Evolutionary conservation across 30 jellyfish, hydroid and myxozoan species (phyloP), one percentile per base, ranked within the genome.

Genomic region (Chrysaora quinquecirrha): DNA sequence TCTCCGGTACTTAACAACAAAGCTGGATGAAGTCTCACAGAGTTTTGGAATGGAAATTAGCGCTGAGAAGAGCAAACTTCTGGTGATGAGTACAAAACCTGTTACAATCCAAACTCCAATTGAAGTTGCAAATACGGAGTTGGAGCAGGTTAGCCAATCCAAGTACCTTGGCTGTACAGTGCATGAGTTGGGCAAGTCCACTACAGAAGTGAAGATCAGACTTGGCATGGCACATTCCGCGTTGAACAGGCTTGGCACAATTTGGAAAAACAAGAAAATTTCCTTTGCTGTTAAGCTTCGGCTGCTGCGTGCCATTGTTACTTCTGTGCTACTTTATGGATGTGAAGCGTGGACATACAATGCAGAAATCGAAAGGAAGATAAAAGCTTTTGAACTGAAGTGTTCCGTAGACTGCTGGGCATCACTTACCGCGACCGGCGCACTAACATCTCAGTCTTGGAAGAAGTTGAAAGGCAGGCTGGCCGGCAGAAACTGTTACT

Each of bases 311-410:
- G 7, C 71, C 19, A 20, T 58, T 3, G 20, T 58, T 3, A 58
- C 33, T 3, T 58, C 71, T 4, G 33, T 58, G 33, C 71, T 58
- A 9, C 33, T 58, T 3, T 58, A 58, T 58, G 71, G 71, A 19
- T 58, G 71, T 25, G 33, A 58, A 58, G 71, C 71, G 16, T 58
- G 71, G 71, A 58, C 71, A 3, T 58, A 25, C 71, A 58, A 58
- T 25, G 71, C 7, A 20, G 71, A 58, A 58, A 58, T 58, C 19
- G 20, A 20, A 58, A 58, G n/a, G 71, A 58, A 58, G 33, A 25
- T 58, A 7, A 58, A 58, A 3, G 71, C 71, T 58, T 58, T 7
- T 58, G 71, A 58, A 25, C 7, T 58, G 71, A 3, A 20, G 71
- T 58, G 71, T 20, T 58, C 71, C 7, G 71, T 7, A 58, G 29